Evolutionary conservation across 2,888 invertebrate genomes (phyloP).

Genomic region (Polietes domitor): DNA sequence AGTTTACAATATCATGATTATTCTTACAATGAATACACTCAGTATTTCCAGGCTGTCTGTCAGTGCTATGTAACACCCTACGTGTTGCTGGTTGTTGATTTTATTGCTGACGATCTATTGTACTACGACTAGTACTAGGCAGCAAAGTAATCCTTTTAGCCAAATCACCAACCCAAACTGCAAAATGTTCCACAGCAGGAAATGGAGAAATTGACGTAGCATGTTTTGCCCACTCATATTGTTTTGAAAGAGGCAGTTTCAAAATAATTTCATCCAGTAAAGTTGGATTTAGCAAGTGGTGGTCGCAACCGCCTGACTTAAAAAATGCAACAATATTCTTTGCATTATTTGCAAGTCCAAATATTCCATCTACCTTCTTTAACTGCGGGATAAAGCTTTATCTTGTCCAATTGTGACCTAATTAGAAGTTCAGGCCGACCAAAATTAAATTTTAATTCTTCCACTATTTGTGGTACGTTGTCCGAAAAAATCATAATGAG

Average conservation of each 20-base stretch:
- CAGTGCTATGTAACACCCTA: too few species aligned
- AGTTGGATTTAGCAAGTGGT: slow-evolving; percentile 47
- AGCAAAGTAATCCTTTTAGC: too few species aligned
- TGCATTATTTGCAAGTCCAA: slow-evolving; percentile 27
- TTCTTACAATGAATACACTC: too few species aligned
- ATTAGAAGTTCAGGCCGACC: slow-evolving; percentile 56
- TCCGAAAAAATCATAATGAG: not conserved
- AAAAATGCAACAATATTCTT: slow-evolving; percentile 24
- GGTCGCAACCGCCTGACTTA: slow-evolving; percentile 12
- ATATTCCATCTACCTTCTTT: slow-evolving; percentile 15
- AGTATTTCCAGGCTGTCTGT: too few species aligned
- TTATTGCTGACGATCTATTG: too few species aligned
- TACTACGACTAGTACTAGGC: too few species aligned
- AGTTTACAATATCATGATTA: too few species aligned
- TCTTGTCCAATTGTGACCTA: not conserved
- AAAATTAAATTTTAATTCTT: slow-evolving; percentile 59
- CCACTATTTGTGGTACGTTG: slow-evolving; percentile 47
- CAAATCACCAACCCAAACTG: too few species aligned
- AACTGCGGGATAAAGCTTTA: not conserved
- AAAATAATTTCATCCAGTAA: slow-evolving; percentile 51
- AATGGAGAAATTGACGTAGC: too few species aligned
- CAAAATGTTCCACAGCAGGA: too few species aligned
- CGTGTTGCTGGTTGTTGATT: too few species aligned
- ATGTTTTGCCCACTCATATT: too few species aligned
- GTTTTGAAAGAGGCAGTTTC: slow-evolving; percentile 61